phyloP scores from a whole-genome alignment of 2,113 vertebrate genomes.

The Peromyscus maniculatus region DNA sequence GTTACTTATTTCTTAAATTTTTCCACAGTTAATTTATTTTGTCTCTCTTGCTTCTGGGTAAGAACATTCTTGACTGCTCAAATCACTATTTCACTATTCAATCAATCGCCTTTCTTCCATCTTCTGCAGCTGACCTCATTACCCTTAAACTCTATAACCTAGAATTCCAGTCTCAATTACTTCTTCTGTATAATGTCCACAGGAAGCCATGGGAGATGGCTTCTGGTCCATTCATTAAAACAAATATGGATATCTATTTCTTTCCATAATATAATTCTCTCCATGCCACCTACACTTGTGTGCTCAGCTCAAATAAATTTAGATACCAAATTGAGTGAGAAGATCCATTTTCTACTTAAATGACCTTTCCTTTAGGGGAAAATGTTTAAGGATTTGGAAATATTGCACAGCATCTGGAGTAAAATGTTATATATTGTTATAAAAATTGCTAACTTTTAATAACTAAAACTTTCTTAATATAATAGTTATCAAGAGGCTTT shows the following conservation, averaged over 20 bases:
- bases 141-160: not conserved
- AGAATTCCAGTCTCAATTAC: not conserved
- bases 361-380: not conserved
- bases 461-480: slow-evolving; percentile 39
- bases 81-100: not conserved
- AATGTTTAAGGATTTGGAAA: not conserved
- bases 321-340: not conserved
- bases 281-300: not conserved
- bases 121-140: not conserved
- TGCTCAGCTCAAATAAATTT: not conserved
- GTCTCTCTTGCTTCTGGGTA: not conserved
- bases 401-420: slow-evolving; percentile 15
- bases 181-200: not conserved
- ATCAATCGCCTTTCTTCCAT: not conserved
- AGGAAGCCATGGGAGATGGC: not conserved
- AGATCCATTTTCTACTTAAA: not conserved
- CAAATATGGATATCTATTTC: not conserved
- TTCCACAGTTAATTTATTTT: not conserved
- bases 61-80: not conserved
- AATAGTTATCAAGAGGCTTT: not conserved
- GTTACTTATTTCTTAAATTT: not conserved
- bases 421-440: not conserved
- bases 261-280: not conserved
- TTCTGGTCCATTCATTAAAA: not conserved
- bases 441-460: slow-evolving; percentile 52